Evolutionary conservation across 2,797 vertebrate genomes (phyloP).

Genomic region (Dromococcyx pavoninus): DNA sequence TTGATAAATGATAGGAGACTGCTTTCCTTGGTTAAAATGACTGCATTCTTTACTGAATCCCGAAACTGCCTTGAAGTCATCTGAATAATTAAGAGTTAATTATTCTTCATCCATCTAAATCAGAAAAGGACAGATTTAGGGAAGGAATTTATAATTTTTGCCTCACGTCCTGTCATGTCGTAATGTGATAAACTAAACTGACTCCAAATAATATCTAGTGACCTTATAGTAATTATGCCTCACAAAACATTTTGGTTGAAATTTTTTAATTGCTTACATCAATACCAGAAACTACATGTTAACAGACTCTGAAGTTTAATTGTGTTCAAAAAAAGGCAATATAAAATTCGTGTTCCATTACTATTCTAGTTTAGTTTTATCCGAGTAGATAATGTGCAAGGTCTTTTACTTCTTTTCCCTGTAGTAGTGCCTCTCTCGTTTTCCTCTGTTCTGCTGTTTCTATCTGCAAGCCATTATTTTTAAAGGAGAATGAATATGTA

Average conservation of each 20-base stretch:
- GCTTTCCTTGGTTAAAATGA: conserved; percentile 90
- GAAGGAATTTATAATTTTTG: conserved; percentile 99
- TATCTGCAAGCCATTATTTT: neutral
- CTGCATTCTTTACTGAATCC: conserved; percentile 93
- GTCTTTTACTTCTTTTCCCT: neutral
- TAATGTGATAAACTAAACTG: conserved; percentile 99
- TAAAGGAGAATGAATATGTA: neutral
- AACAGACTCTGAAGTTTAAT: conserved; percentile 84
- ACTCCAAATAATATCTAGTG: conserved; percentile 99
- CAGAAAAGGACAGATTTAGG: conserved; percentile 99
- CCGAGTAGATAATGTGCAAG: neutral
- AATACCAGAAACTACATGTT: conserved; percentile 89
- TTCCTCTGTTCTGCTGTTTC: neutral
- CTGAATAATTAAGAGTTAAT: conserved; percentile 99
- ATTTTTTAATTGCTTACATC: conserved; percentile 93
- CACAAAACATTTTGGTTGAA: conserved; percentile 91
- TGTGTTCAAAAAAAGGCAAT: conserved; percentile 76
- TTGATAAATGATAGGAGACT: conserved; percentile 93
- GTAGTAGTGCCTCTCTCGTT: neutral
- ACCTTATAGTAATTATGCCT: conserved; percentile 97
- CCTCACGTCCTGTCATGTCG: conserved; percentile 93
- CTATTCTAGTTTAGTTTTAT: conserved; percentile 43
- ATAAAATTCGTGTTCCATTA: conserved; percentile 68
- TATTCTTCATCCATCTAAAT: conserved; percentile 99
- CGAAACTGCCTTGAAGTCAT: conserved; percentile 98